Evolutionary conservation across 2,888 invertebrate species (phyloP), one percentile per base, ranked within the genome.

Genomic region (Laothoe populi): DNA sequence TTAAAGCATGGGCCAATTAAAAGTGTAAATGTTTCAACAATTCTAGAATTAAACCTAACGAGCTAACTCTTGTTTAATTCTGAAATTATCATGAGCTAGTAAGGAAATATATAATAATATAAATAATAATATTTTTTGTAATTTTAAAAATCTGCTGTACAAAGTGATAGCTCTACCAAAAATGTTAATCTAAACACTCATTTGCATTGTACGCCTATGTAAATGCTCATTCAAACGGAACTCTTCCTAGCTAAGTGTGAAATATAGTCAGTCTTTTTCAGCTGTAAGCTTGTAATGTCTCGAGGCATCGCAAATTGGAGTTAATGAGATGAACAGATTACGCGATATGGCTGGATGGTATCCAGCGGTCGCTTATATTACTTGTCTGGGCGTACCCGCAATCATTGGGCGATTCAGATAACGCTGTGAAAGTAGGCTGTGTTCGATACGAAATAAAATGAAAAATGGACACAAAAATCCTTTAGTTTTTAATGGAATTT

Each of bases 301-400:
- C 21, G 40, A 21, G 35, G 42, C 49, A 35, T 24, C 44, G 49
- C 40, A 65, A 61, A 66, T 67, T 59, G 64, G 38, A 66, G 57
- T 66, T 65, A 67, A 68, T 65, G 64, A 64, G 64, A 63, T 58
- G 62, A 35, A 62, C 57, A 65, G 67, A 65, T 66, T 64, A 53
- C 46, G 40, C 58, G 57, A 58, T 44, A 31, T 24, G 35, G 16
- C 44, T 38, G 44, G 49, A 53, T 49, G 24, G 49, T 24, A 10
- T 11, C 13, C 24, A 35, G 44, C 45, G 23, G 38, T 4, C 26
- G 21, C 23, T 46, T 46, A 31, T 31, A 45, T 21, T 31, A 21
- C 19, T 57, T 23, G 42, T 46, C 38, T 4, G 42, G 58, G 19
- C 44, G 40, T 57, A 42, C n/a, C 31, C 40, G 11, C 62, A 62